Evolutionary conservation across 2,797 vertebrate genomes (phyloP).

Genomic region (Hoplostethus mediterraneus): DNA sequence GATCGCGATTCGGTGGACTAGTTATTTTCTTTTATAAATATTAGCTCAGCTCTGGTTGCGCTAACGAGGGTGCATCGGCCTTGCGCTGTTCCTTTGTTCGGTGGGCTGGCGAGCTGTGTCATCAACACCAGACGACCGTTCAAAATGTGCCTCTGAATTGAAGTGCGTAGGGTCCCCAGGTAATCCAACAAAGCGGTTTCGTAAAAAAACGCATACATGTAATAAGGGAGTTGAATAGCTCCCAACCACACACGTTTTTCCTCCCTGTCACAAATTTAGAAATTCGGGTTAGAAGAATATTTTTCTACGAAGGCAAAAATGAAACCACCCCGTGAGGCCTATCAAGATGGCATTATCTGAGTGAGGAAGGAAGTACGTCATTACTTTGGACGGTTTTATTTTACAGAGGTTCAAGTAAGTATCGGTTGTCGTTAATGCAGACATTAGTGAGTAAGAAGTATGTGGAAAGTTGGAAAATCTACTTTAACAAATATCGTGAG

Average conservation of each 20-base stretch:
- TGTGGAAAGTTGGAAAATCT: accelerated
- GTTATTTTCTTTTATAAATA: neutral
- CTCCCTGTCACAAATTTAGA: neutral
- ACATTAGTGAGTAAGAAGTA: accelerated
- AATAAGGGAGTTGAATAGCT: neutral
- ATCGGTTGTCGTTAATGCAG: neutral
- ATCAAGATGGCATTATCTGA: slow-evolving; percentile 73
- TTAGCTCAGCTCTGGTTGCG: too few species aligned
- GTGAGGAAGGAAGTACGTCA: slow-evolving; percentile 79
- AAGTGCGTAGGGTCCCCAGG: slow-evolving; percentile 36
- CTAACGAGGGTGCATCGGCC: slow-evolving; percentile 25
- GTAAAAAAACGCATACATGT: neutral
- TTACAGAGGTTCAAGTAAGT: neutral
- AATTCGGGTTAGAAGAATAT: neutral
- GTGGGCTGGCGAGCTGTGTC: slow-evolving; percentile 52
- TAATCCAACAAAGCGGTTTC: neutral
- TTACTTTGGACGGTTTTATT: slow-evolving; percentile 37
- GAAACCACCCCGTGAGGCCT: slow-evolving; percentile 51
- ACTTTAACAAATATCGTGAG: neutral
- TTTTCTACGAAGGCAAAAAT: slow-evolving; percentile 54
- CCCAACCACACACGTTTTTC: neutral
- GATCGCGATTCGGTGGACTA: accelerated
- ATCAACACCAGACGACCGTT: slow-evolving; percentile 65
- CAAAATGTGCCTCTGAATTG: slow-evolving; percentile 40
- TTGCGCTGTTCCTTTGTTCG: slow-evolving; percentile 79